phyloP scores from a whole-genome alignment of 2,888 invertebrate species.

The Microplitis manilae region DNA sequence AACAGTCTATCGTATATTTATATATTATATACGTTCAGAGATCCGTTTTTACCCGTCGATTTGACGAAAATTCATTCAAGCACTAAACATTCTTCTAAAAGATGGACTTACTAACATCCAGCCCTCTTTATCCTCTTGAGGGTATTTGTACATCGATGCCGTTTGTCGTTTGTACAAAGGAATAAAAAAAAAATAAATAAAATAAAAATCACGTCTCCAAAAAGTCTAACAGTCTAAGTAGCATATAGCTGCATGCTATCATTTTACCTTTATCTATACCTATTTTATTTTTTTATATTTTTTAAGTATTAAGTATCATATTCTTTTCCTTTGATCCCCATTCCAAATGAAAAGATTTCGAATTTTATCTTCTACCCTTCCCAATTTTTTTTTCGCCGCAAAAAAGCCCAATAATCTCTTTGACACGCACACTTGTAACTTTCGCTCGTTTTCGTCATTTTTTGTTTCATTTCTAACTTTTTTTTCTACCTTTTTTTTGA shows the following conservation, averaged over 20 bases:
- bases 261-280: background rate
- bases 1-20: background rate
- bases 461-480: background rate
- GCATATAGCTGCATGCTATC: background rate
- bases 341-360: background rate
- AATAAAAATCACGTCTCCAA: background rate
- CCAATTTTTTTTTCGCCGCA: background rate
- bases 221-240: background rate
- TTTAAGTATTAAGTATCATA: background rate
- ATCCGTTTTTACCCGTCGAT: constrained; percentile 4
- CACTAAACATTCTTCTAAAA: background rate
- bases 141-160: background rate
- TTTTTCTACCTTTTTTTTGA: background rate
- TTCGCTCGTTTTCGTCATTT: background rate
- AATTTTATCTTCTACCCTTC: background rate
- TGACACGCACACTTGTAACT: constrained; percentile 18
- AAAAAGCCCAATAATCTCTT: constrained; percentile 11
- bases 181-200: constrained; percentile 7
- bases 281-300: background rate
- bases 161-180: background rate
- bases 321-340: constrained; percentile 6
- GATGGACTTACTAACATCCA: background rate
- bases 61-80: background rate
- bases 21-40: background rate
- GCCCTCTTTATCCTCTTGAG: background rate